Evolutionary conservation across 2,888 invertebrate species (phyloP), one percentile per base, ranked within the genome.

Genomic region (Galeopsomyia nigrocyanea): DNA sequence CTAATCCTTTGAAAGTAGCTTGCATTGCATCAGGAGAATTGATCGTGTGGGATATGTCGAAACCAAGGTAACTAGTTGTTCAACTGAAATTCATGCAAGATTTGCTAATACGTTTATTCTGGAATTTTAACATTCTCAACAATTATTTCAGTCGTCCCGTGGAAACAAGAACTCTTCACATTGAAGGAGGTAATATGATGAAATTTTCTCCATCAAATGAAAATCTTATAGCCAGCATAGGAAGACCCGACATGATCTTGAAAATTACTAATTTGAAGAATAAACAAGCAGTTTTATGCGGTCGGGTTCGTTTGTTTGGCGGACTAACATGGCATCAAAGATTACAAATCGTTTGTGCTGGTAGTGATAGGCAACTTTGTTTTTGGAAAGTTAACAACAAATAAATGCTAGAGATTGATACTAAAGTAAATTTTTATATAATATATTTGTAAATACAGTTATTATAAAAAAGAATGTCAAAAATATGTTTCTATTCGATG

Each of bases 1-100:
- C 90, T 3, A 89, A 93, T 84, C 87, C 89, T 61, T 86, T 90
- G 65, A 85, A 89, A 64, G 89, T 94, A 16, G 91, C 89, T 2
- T 92, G 92, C 46, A 83, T 92, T 3, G 91, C 92, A 53, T 89
- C 90, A 61, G 91, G 92, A 13, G 92, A 93, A 80, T 87, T 93
- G 71, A 82, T 92, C 19, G 86, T 92, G 1, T 94, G 93, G 91
- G 91, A 94, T 82, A 87, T 92, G 3, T 89, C 91, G 0, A 88
- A 89, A 75, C 90, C 92, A 13, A 91, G 91, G 92, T 92, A 84
- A 82, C 17, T n/a, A n/a, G n/a, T n/a, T 0, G 26, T n/a, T 46
- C 46, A 39, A 39, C 55, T 7, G 3, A 26, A 22, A 39, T 31
- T 31, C 49, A 3, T 56, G 26, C 3, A 49, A 56, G 56, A 57